Evolutionary conservation across 2,797 vertebrate species (phyloP), one percentile per base, ranked within the genome.

Genomic region (Ciconia nigra): DNA sequence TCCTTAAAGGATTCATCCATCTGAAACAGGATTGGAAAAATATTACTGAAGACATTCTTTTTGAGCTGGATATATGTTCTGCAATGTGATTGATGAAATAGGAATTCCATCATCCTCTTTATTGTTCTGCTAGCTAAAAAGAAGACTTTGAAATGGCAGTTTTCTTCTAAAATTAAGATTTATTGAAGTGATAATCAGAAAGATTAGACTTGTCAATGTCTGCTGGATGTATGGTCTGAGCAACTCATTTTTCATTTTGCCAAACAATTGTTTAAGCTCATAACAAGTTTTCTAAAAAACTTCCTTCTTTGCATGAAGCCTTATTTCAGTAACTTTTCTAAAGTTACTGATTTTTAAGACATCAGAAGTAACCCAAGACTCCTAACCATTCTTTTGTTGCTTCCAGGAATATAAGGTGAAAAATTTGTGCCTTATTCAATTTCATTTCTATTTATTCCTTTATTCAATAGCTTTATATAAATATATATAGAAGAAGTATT

Each of bases 91-190:
- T 97, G 94, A 90, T 92, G 93, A 90, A 94, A 94, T 5, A 87
- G 17, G 81, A 93, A 92, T 93, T 89, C 83, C 44, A 89, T 95
- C 86, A 74, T 58, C 37, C n/a, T 89, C 78, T 84, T 88, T 91
- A 88, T 70, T 87, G 59, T 89, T 90, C 81, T 84, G 21, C 42
- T 95, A 58, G 71, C 70, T 80, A 41, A 73, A 95, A 71, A 52
- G 19, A 82, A 55, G 41, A 28, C 44, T 82, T 79, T 77, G 47
- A 94, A 96, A 87, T 71, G 67, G 18, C 90, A 95, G 59, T 46
- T 94, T 94, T 65, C 59, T 80, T 80, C 91, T 65, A 79, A 94
- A 97, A 96, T 94, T 96, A 96, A 93, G 97, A 94, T 96, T 95
- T 95, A 97, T 93, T 94, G 93, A 74, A 93, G 63, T 83, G 80